Conservation (phyloP, 2,113 vertebrate genomes). For the Pterocles burchelli region DNA sequence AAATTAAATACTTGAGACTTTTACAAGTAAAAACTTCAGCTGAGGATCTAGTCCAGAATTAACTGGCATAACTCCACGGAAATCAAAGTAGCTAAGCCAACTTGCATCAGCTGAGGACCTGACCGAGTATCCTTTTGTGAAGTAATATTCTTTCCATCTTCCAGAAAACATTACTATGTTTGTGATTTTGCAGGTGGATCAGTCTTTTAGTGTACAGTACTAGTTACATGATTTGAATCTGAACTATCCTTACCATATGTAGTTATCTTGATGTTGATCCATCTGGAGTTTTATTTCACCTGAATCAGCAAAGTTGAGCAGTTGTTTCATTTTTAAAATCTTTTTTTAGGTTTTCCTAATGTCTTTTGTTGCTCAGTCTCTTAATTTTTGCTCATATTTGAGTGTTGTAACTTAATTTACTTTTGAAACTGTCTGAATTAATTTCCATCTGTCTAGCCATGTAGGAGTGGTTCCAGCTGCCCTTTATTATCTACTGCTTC, state of each 20-base stretch:
- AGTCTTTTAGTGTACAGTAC: background rate
- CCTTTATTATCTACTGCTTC: background rate
- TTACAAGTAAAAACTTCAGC: background rate
- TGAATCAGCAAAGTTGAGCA: background rate
- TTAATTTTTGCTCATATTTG: background rate
- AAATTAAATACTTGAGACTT: background rate
- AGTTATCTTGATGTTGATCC: background rate
- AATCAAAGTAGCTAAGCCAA: background rate
- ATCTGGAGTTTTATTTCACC: background rate
- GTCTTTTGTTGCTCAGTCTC: background rate
- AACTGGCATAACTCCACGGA: background rate
- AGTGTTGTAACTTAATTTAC: background rate
- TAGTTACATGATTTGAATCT: background rate
- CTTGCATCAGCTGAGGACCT: background rate
- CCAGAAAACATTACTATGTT: background rate
- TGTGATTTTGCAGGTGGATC: background rate
- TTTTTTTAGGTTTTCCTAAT: background rate
- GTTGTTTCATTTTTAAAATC: background rate
- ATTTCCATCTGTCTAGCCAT: background rate
- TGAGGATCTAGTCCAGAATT: background rate
- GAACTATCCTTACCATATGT: background rate
- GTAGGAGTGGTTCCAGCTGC: background rate
- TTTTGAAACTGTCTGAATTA: background rate
- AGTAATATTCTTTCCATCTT: background rate
- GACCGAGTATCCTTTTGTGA: background rate